Evolutionary conservation across 2,113 vertebrate species (phyloP).

Genomic region (Pollachius pollachius): DNA sequence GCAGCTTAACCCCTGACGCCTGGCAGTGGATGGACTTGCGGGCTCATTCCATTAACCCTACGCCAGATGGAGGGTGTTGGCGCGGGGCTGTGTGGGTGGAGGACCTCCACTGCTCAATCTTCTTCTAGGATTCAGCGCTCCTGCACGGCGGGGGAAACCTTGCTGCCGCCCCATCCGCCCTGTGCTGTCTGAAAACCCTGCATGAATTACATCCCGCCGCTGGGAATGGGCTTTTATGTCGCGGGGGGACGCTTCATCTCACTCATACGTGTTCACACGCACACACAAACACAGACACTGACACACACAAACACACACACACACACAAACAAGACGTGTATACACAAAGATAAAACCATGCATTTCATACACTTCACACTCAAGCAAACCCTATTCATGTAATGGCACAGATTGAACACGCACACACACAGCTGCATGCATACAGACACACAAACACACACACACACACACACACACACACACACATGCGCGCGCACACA

Average conservation of each 20-base stretch:
- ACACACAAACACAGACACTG: not conserved
- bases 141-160: too few species aligned
- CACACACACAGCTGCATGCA: not conserved
- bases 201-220: not conserved
- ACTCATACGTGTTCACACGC: not conserved
- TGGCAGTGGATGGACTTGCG: slow-evolving; percentile 10
- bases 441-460: not conserved
- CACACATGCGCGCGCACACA: too few species aligned
- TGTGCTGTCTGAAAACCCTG: not conserved
- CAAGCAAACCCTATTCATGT: not conserved
- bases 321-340: not conserved
- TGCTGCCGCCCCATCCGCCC: too few species aligned
- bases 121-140: not conserved
- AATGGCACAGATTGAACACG: not conserved
- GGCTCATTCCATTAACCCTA: slow-evolving; percentile 10
- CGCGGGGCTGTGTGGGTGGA: not conserved
- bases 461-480: too few species aligned
- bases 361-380: not conserved
- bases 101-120: not conserved
- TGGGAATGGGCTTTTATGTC: too few species aligned
- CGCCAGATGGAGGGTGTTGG: not conserved
- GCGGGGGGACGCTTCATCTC: too few species aligned
- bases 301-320: not conserved
- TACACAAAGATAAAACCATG: not conserved
- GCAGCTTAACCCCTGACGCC: slow-evolving; percentile 20